A percentile compares a stretch with the other conserved stretches of the same genome.
phyloP scores from a whole-genome alignment of 1,140 invertebrate species.

The Zaprionus africanus region DNA sequence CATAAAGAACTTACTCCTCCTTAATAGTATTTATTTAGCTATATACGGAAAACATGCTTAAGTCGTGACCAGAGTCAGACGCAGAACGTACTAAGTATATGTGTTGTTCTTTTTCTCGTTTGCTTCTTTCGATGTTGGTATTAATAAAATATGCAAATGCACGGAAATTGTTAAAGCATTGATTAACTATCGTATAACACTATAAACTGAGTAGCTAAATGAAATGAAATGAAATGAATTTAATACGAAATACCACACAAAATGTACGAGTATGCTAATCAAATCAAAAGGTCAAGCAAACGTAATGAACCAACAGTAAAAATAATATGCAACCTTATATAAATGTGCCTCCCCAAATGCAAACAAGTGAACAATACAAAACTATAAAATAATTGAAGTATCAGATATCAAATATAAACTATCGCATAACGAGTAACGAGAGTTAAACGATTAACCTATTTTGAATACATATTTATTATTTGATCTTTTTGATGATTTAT shows the following conservation, averaged over 20 bases:
- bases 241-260: slow-evolving; percentile 34
- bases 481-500: slow-evolving; percentile 2
- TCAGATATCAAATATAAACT: slow-evolving; percentile 15
- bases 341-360: slow-evolving; percentile 55
- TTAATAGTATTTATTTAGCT: slow-evolving; percentile 47
- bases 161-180: slow-evolving; percentile 27
- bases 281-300: slow-evolving; percentile 27
- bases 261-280: slow-evolving; percentile 47
- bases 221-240: slow-evolving; percentile 46
- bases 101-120: neutral
- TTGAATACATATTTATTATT: slow-evolving; percentile 14
- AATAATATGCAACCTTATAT: slow-evolving; percentile 53
- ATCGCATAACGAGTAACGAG: slow-evolving; percentile 18
- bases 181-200: slow-evolving; percentile 6
- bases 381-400: slow-evolving; percentile 31
- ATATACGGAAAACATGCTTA: slow-evolving; percentile 19
- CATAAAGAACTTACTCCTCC: slow-evolving; percentile 41
- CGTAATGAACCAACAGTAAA: slow-evolving; percentile 38
- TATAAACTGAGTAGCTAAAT: slow-evolving; percentile 25
- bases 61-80: slow-evolving; percentile 21
- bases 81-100: slow-evolving; percentile 2
- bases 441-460: slow-evolving; percentile 12
- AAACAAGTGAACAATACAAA: slow-evolving; percentile 51
- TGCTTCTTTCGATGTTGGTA: neutral
- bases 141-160: slow-evolving; percentile 1